Evolutionary conservation across 2,888 invertebrate species (phyloP), one percentile per base, ranked within the genome.

Genomic region (Hypomecis atomaria): DNA sequence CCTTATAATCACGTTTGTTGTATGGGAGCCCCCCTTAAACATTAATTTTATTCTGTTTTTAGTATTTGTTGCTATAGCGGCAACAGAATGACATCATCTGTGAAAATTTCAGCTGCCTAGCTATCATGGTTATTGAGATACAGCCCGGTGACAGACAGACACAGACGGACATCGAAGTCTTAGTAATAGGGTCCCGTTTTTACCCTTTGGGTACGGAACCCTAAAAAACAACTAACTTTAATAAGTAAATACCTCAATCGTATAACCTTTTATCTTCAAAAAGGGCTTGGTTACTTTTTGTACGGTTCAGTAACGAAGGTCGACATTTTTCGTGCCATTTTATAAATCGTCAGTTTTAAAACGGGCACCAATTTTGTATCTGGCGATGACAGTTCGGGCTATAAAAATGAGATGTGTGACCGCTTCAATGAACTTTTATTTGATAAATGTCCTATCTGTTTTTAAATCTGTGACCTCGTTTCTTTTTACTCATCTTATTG

Each of bases 371-470:
- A 60, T 64, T 66, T 64, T 64, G 70, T 71, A 67, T 64, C 71
- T 71, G 75, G 58, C 65, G 71, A 60, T 72, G 76, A 69, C 75
- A 70, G 64, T 57, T 59, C 50, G 59, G 69, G 71, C 65, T 56
- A 67, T 70, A 71, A 73, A 75, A 74, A 69, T 76, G 68, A 72
- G 66, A 74, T 70, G 70, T 71, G 63, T 70, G 67, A 58, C 62
- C 70, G 66, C 67, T 76, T 71, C 67, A 71, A 63, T 60, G 66
- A 70, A 69, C 74, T 67, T 71, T 60, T 48, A 54, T 62, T 62
- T 49, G 59, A 59, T 70, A 66, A 66, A 67, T 69, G 65, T 57
- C 49, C 59, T 54, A 53, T 59, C 56, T 63, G 62, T 67, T 69
- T 61, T 50, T 50, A 10, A 52, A 52, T 57, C 52, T 23, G 53